phyloP scores from a whole-genome alignment of 1,140 invertebrate species.

The Laupala kohalensis region DNA sequence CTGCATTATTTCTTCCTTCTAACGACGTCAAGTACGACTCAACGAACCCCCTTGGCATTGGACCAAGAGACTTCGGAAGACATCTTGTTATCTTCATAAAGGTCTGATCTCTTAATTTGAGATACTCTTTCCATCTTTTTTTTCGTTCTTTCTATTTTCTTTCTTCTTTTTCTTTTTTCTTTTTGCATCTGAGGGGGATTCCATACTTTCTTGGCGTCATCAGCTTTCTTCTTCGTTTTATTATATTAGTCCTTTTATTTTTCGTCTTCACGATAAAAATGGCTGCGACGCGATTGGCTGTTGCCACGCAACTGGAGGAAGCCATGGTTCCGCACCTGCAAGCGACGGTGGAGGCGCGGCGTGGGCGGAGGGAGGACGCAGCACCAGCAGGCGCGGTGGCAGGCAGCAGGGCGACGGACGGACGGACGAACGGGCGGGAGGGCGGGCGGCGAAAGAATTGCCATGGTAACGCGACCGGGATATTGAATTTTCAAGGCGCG shows the following conservation, averaged over 20 bases:
- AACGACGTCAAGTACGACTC: too few species aligned
- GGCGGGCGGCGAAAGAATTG: neutral
- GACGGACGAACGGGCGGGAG: neutral
- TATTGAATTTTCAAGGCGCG: conserved; percentile 9
- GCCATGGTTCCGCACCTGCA: neutral
- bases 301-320: conserved; percentile 8
- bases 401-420: neutral
- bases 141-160: neutral
- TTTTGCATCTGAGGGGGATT: neutral
- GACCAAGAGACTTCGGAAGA: neutral
- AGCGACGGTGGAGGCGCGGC: neutral
- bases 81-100: neutral
- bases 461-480: conserved; percentile 6
- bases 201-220: too few species aligned
- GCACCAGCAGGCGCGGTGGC: neutral
- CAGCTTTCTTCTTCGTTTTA: conserved; percentile 6
- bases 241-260: conserved; percentile 3
- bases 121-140: neutral
- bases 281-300: conserved; percentile 1
- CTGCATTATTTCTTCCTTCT: too few species aligned
- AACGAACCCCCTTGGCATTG: too few species aligned
- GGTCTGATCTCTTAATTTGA: neutral
- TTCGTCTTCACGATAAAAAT: neutral
- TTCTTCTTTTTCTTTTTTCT: neutral
- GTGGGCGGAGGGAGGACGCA: too few species aligned